These are phyloP conservation scores for Chunga burmeisteri DNA, from an alignment of 2,113 vertebrate genomes.

Conservation along the genomic window DNA sequence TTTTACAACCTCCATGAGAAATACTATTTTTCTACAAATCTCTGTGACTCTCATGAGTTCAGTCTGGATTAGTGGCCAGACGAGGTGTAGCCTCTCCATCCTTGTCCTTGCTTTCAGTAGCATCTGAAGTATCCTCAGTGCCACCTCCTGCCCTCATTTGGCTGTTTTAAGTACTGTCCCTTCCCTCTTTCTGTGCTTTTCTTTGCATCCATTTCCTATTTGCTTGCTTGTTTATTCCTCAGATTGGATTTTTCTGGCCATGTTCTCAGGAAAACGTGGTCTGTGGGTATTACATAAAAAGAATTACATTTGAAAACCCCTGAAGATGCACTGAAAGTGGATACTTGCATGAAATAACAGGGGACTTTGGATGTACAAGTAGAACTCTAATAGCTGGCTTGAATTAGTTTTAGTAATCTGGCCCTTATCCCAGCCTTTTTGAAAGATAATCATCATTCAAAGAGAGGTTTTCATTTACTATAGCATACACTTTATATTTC, in stretches of 20 bases:
- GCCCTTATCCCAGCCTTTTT: constrained; percentile 21
- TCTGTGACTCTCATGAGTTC: not conserved
- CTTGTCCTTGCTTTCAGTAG: not conserved
- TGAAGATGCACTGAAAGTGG: not conserved
- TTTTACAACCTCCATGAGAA: not conserved
- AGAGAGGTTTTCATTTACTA: constrained; percentile 9
- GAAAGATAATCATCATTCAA: constrained; percentile 2
- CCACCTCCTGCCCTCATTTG: not conserved
- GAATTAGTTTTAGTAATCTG: not conserved
- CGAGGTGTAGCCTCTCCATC: not conserved
- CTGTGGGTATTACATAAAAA: not conserved
- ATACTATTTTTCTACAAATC: not conserved
- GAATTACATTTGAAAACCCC: not conserved
- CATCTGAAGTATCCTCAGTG: not conserved
- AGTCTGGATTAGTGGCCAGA: not conserved
- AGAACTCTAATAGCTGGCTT: not conserved
- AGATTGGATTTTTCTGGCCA: not conserved
- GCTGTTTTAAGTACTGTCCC: not conserved
- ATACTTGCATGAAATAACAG: not conserved
- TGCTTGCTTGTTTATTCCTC: not conserved
- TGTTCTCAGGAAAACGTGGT: not conserved
- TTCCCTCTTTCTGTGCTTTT: not conserved
- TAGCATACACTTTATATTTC: constrained; percentile 11
- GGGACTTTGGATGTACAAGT: not conserved
- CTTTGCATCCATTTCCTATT: not conserved